phyloP scores from a whole-genome alignment of 1,140 invertebrate species.

The Musca domestica region DNA sequence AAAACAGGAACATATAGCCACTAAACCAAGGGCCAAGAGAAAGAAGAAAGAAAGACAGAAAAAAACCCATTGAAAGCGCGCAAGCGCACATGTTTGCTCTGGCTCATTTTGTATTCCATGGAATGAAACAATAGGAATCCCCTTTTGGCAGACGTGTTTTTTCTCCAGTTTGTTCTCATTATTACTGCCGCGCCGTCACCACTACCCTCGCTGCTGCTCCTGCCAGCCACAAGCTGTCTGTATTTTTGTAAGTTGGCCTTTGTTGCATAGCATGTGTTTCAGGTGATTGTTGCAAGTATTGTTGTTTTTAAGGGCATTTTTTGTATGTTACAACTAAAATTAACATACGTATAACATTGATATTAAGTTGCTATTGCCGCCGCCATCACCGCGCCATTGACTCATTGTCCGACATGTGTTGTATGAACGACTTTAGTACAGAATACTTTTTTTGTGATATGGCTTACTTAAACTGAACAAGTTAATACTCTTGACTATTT shows the following conservation, averaged over 20 bases:
- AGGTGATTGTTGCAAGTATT: constrained; percentile 6
- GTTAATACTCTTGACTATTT: constrained; percentile 8
- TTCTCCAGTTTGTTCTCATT: background rate
- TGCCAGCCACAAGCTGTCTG: background rate
- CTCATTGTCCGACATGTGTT: too few relatives aligned
- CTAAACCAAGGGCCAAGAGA: background rate
- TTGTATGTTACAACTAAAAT: background rate
- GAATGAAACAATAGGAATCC: constrained; percentile 14
- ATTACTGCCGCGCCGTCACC: background rate
- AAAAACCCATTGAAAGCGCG: constrained; percentile 13
- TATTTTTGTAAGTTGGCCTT: too few relatives aligned
- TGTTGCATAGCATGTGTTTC: constrained; percentile 7
- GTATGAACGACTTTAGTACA: background rate
- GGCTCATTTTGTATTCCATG: constrained; percentile 1
- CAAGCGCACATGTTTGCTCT: constrained; percentile 15
- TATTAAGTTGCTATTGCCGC: too few relatives aligned
- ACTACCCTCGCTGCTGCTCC: background rate
- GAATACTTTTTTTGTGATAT: background rate
- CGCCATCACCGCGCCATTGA: too few relatives aligned
- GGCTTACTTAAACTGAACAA: background rate
- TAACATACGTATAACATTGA: background rate
- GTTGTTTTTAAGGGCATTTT: background rate
- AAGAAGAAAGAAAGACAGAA: background rate
- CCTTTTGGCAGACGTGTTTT: constrained; percentile 17
- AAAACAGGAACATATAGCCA: background rate